phyloP scores from a whole-genome alignment of 2,113 vertebrate species.

The Oncorhynchus masou region DNA sequence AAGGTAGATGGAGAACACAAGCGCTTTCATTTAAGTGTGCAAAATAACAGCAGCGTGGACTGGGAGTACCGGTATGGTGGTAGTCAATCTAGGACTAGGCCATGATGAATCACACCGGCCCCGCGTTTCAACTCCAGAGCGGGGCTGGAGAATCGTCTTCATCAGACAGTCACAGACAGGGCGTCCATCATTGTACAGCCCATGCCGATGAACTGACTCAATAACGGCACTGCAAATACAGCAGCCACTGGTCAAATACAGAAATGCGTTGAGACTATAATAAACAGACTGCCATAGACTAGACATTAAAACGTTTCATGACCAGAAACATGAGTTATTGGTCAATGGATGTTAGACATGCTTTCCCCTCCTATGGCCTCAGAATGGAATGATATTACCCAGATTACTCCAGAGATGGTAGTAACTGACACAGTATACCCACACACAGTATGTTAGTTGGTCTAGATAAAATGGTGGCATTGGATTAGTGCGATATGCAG shows the following conservation, averaged over 20 bases:
- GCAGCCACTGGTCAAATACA: slow-evolving; percentile 8
- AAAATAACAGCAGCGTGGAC: slow-evolving; percentile 43
- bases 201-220: slow-evolving; percentile 19
- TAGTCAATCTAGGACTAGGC: background rate
- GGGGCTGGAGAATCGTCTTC: slow-evolving; percentile 52
- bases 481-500: background rate
- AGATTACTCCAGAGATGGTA: background rate
- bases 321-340: background rate
- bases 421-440: background rate
- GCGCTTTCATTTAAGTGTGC: slow-evolving; percentile 55
- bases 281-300: background rate
- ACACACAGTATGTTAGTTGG: too few species aligned
- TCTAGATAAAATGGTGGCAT: background rate
- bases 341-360: background rate
- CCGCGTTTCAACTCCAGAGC: slow-evolving; percentile 40
- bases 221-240: background rate
- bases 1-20: slow-evolving; percentile 46
- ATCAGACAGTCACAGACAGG: slow-evolving; percentile 62
- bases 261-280: background rate
- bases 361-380: background rate
- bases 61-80: background rate
- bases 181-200: slow-evolving; percentile 57
- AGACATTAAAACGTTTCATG: background rate
- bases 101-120: slow-evolving; percentile 63
- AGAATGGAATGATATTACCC: background rate